Evolutionary conservation across 1,140 invertebrate species (phyloP).

Genomic region (Venturia canescens): DNA sequence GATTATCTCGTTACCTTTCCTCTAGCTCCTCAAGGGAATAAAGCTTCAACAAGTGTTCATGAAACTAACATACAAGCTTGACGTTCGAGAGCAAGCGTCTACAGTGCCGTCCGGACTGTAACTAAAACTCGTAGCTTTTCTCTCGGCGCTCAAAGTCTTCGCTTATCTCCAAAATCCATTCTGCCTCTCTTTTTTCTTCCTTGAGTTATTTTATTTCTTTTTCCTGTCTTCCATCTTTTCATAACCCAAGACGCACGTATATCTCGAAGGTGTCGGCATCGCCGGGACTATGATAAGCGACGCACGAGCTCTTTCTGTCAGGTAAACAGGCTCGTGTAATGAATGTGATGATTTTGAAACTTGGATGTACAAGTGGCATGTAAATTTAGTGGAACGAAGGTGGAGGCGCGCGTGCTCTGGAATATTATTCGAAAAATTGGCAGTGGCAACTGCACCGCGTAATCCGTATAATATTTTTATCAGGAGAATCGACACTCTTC

Average conservation of each 20-base stretch:
- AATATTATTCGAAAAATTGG: too few species aligned
- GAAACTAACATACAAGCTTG: neutral
- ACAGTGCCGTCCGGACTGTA: neutral
- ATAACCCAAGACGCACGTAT: neutral
- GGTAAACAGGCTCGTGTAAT: conserved; percentile 10
- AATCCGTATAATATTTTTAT: too few species aligned
- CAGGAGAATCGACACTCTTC: too few species aligned
- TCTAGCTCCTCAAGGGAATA: neutral
- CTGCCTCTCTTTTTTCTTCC: neutral
- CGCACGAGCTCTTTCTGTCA: neutral
- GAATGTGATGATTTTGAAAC: neutral
- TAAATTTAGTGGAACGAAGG: too few species aligned
- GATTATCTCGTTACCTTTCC: neutral
- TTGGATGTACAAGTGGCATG: too few species aligned
- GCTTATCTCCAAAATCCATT: conserved; percentile 12
- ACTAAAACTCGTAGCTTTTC: conserved; percentile 8
- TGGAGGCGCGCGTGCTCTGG: too few species aligned
- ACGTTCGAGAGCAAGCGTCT: conserved; percentile 1
- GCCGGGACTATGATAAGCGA: conserved; percentile 19
- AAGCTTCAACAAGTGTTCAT: neutral
- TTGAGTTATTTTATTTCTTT: neutral
- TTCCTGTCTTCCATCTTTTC: neutral
- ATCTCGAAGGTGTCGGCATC: neutral
- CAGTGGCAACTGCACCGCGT: too few species aligned
- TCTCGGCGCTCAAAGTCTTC: neutral